Conservation (phyloP, 2,888 invertebrate genomes). For the Keiferia lycopersicella region DNA sequence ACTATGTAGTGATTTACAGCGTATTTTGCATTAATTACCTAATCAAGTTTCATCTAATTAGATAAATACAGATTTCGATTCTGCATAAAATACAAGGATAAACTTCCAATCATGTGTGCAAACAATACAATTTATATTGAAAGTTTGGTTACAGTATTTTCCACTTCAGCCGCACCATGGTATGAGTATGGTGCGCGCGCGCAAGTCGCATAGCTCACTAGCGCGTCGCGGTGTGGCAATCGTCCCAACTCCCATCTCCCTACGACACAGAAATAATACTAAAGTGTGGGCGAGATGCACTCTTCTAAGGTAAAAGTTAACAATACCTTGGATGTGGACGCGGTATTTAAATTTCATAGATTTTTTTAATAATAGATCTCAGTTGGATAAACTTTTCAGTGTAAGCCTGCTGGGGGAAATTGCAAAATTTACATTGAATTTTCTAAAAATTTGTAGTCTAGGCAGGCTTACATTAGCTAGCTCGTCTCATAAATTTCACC, state of each 20-base stretch:
- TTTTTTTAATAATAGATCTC: background rate
- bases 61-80: no score
- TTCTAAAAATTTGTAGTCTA: no score
- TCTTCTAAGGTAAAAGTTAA: conserved; percentile 12
- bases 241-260: conserved; percentile 1
- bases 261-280: background rate
- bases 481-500: no score
- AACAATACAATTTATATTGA: no score
- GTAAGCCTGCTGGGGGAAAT: background rate
- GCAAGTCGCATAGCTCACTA: conserved; percentile 4
- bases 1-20: no score
- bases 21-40: no score
- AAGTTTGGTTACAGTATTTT: background rate
- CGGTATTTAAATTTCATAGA: conserved; percentile 1
- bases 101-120: no score
- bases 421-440: background rate
- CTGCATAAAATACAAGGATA: no score
- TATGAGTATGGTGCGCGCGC: background rate
- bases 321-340: background rate
- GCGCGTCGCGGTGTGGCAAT: background rate
- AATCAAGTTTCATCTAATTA: no score
- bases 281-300: conserved; percentile 8
- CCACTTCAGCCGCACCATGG: background rate
- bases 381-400: background rate
- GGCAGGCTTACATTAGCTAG: no score